phyloP scores from a whole-genome alignment of 1,140 invertebrate species.

The Galleria mellonella region DNA sequence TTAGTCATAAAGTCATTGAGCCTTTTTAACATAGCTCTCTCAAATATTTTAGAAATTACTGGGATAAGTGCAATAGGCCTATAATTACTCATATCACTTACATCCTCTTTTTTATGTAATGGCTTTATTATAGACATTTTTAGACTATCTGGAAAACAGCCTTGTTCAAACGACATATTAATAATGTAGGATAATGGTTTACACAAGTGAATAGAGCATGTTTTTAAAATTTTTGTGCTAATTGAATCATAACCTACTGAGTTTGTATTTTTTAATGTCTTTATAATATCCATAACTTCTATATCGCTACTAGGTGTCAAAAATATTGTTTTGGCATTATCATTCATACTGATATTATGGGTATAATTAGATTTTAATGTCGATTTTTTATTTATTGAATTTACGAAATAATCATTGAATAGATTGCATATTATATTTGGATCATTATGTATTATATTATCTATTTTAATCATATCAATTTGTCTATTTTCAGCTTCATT shows the following conservation, averaged over 20 bases:
- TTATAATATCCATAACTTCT: slow-evolving; percentile 2
- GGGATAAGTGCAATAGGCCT: neutral
- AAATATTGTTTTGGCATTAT: neutral
- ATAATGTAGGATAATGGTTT: neutral
- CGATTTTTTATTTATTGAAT: neutral
- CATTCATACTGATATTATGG: neutral
- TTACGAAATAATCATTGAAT: slow-evolving; percentile 4
- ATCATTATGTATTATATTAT: slow-evolving; percentile 1
- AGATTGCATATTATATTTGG: slow-evolving; percentile 2
- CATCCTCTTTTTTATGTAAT: neutral
- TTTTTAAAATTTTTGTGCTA: slow-evolving; percentile 2
- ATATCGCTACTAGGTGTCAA: neutral
- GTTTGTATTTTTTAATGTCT: slow-evolving; percentile 6
- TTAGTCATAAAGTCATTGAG: neutral
- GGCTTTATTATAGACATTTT: slow-evolving; percentile 2
- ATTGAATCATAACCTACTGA: slow-evolving; percentile 1
- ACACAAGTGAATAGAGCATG: neutral
- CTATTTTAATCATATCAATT: slow-evolving; percentile 1
- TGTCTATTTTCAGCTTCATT: neutral
- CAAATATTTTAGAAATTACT: neutral
- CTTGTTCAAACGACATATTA: neutral
- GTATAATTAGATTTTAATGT: neutral
- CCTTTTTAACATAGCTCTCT: neutral
- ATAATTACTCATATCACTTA: neutral
- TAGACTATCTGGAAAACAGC: neutral